Conservation (phyloP, 1,140 invertebrate genomes). For the Sogatella furcifera region DNA sequence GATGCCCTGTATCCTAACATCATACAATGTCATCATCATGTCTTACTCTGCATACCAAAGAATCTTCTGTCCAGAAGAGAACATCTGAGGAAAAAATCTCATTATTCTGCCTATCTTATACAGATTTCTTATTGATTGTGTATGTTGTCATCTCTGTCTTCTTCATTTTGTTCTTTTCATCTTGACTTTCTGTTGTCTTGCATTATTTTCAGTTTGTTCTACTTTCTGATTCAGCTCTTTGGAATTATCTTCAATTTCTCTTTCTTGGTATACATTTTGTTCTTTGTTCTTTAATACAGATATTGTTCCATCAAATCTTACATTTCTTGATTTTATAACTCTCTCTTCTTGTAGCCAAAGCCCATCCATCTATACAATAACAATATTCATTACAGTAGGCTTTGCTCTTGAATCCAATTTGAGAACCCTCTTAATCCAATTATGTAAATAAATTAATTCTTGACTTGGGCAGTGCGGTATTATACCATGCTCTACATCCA, state of each 20-base stretch:
- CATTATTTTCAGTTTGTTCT: not conserved
- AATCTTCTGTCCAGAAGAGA: no score
- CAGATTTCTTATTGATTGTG: slow-evolving; percentile 1
- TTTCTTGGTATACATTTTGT: not conserved
- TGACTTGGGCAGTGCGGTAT: slow-evolving; percentile 3
- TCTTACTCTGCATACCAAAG: no score
- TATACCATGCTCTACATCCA: slow-evolving; percentile 11
- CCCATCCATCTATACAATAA: not conserved
- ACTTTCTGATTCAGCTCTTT: not conserved
- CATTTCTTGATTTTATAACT: no score
- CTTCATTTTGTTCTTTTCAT: not conserved
- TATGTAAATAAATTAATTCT: no score
- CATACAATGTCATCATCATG: no score
- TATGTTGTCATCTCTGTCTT: not conserved
- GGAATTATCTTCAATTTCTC: not conserved
- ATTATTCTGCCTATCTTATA: no score
- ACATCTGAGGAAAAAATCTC: no score
- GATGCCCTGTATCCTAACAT: no score
- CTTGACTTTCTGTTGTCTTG: slow-evolving; percentile 4
- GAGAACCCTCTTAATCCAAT: no score
- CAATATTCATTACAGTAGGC: slow-evolving; percentile 2
- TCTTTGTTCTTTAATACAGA: not conserved
- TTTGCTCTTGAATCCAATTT: slow-evolving; percentile 5
- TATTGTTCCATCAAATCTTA: slow-evolving; percentile 9
- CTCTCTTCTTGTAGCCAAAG: slow-evolving; percentile 1